Conservation (phyloP, 2,888 invertebrate species). For the Andricus curvator region DNA sequence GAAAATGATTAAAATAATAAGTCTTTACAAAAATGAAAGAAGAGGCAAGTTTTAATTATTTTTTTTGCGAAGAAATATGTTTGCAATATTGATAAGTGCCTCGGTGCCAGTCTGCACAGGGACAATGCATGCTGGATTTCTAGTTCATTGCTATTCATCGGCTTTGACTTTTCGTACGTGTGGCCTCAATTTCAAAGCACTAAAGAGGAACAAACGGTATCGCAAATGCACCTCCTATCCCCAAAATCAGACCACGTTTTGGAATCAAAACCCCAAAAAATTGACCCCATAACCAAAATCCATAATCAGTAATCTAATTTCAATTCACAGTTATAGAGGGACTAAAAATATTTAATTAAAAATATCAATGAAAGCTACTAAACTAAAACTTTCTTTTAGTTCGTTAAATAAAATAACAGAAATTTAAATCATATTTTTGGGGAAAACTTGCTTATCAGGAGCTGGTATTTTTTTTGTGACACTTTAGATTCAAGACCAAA, state of each 20-base stretch:
- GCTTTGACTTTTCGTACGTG: slow-evolving; percentile 61
- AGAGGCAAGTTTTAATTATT: neutral
- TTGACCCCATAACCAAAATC: neutral
- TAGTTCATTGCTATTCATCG: slow-evolving; percentile 60
- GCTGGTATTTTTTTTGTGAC: slow-evolving; percentile 20
- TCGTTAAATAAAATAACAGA: too few species aligned
- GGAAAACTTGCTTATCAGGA: slow-evolving; percentile 4
- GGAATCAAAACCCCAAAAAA: neutral
- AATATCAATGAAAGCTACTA: too few species aligned
- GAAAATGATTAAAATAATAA: too few species aligned
- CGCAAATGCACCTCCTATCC: slow-evolving; percentile 10
- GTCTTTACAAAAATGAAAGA: too few species aligned
- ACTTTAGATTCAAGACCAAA: neutral
- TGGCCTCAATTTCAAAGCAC: slow-evolving; percentile 58
- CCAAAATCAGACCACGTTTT: neutral
- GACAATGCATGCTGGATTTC: slow-evolving; percentile 30
- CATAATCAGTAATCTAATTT: neutral
- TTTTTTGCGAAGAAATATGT: slow-evolving; percentile 1
- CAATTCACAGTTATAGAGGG: neutral
- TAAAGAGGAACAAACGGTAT: slow-evolving; percentile 64
- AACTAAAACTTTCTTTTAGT: too few species aligned
- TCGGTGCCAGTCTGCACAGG: slow-evolving; percentile 1
- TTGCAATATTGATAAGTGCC: neutral
- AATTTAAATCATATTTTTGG: too few species aligned
- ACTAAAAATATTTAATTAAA: neutral